Base-by-base conservation (phyloP, 2,888 invertebrate species). In the Chrysodeixis includens region DNA sequence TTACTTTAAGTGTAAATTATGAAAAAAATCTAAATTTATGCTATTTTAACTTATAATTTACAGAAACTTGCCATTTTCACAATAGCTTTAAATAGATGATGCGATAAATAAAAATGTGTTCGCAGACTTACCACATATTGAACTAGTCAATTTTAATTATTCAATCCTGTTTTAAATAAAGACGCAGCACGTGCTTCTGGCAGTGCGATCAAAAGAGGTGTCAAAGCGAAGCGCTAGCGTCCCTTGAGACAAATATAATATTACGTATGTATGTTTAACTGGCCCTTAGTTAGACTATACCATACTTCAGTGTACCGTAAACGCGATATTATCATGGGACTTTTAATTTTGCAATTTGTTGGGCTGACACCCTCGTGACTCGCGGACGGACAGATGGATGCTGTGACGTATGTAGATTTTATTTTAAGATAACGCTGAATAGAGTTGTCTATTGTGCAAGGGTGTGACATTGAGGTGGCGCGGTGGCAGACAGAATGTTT, bases 311-410 rank as follows among this genome's bases (percentile, higher is more conserved):
- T 69, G 66, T 67, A 56, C 20, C n/a, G 20, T 52, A 62, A 56
- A 49, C 40, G 30, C 77, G 88, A 86, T 90, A 88, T 85, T 89
- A 87, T 89, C 92, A 86, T 82, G 92, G 92, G 93, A 91, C 85
- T 93, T 93, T 93, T 92, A 91, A 93, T 93, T 93, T 92, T 84
- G 89, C 93, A 93, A 93, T 93, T 93, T 92, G 93, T 91, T 86
- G 81, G 80, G 71, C 79, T 69, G 81, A 78, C 84, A 86, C 86
- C 85, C 84, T 65, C 76, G 75, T 56, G 71, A 53, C 71, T 69
- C 62, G 76, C 81, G 70, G 81, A 84, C 84, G 83, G 89, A 87
- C 90, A 88, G 91, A 90, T 90, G 86, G 82, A 75, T 76, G 76
- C 73, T 83, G 87, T 83, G 86, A 88, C 85, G 82, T 83, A 83